phyloP scores from a whole-genome alignment of 1,140 invertebrate genomes.

The Panulirus ornatus region DNA sequence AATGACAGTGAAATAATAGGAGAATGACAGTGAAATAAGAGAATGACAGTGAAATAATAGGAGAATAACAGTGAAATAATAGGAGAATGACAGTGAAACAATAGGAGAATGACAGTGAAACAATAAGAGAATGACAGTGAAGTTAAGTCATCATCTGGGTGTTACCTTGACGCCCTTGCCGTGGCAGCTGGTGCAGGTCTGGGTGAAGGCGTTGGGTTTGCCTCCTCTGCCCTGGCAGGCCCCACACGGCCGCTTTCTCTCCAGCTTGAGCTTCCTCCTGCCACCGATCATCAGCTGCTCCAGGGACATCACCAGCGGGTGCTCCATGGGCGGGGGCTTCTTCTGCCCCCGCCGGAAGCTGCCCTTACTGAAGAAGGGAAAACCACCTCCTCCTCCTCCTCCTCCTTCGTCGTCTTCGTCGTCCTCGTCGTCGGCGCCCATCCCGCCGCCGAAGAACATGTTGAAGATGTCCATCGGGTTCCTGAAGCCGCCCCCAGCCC shows the following conservation, averaged over 20 bases:
- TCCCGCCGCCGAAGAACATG: constrained; percentile 81
- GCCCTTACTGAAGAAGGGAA: constrained; percentile 16
- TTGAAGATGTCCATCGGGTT: constrained; percentile 83
- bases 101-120: no score
- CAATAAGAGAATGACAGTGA: no score
- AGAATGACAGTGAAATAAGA: no score
- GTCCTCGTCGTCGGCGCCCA: constrained; percentile 38
- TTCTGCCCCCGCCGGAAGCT: background rate
- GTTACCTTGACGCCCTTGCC: constrained; percentile 79
- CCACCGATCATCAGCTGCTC: constrained; percentile 80
- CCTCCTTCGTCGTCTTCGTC: constrained; percentile 62
- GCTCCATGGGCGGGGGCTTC: constrained; percentile 69
- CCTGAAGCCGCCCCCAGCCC: constrained; percentile 78
- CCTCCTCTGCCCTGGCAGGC: constrained; percentile 80
- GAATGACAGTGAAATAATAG: no score
- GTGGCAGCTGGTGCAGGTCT: constrained; percentile 77
- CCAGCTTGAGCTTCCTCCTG: constrained; percentile 79
- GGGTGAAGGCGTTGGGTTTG: constrained; percentile 78
- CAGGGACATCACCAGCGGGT: constrained; percentile 78
- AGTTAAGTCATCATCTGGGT: background rate
- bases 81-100: no score
- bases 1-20: no score
- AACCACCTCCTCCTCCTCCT: constrained; percentile 21
- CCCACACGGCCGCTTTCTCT: constrained; percentile 79
- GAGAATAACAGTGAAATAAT: no score